Percentiles rank a stretch among this genome's conserved stretches.
Evolutionary conservation across 2,888 invertebrate genomes (phyloP).

Genomic region (Copidosoma aretas): DNA sequence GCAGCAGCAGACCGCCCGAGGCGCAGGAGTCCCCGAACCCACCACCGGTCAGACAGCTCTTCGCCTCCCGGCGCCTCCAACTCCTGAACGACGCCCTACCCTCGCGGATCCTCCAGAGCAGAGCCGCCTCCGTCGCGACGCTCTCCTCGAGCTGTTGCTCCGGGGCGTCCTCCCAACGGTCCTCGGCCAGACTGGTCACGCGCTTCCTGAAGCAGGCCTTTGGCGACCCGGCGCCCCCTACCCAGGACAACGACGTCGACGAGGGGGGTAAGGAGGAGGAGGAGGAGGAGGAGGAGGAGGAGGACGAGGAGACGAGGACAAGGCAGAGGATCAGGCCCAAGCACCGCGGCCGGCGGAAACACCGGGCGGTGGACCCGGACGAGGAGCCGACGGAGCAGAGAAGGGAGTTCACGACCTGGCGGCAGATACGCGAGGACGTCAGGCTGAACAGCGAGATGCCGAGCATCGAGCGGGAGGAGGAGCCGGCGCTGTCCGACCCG

Average conservation of each 20-base stretch:
- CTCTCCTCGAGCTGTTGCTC: no score
- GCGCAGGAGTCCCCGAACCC: not conserved
- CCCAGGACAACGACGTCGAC: not conserved
- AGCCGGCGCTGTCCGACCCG: constrained; percentile 18
- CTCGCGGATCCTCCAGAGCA: constrained; percentile 20
- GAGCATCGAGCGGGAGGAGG: constrained; percentile 25
- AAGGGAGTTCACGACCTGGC: constrained; percentile 47
- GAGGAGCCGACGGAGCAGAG: not conserved
- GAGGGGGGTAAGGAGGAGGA: not conserved
- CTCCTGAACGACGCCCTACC: constrained; percentile 31
- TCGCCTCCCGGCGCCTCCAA: constrained; percentile 29
- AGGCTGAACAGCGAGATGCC: not conserved
- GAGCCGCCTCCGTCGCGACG: not conserved
- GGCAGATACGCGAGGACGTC: constrained; percentile 42
- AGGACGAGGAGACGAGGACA: not conserved
- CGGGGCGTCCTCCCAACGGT: not conserved
- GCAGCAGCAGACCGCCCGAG: no score
- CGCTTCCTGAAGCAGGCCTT: not conserved
- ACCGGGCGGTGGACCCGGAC: not conserved
- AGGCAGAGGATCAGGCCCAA: no score
- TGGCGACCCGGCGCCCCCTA: no score
- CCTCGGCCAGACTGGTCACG: not conserved
- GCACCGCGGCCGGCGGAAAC: not conserved
- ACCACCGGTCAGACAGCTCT: constrained; percentile 10
- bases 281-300: constrained; percentile 3